Evolutionary conservation across 2,888 invertebrate species (phyloP), one percentile per base, ranked within the genome.

Genomic region (Heteromyza rotundicornis): DNA sequence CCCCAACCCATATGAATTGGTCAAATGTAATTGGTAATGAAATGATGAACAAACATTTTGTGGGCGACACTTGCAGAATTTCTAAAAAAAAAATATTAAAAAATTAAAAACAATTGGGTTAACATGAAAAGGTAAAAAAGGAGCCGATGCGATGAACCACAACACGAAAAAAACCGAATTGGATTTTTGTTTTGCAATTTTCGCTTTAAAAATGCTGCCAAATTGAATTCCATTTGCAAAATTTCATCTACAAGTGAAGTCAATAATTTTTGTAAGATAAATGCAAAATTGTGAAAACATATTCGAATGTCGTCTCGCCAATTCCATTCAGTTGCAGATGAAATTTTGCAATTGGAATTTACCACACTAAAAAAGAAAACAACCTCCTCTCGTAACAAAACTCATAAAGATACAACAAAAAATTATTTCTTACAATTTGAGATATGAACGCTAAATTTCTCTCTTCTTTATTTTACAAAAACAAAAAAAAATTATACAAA

Each of bases 171-270:
- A 35, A 59, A 67, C 67, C 66, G 65, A 78, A 80, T 81, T 81
- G 81, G 82, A 81, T 82, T 82, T 82, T 80, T 81, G 81, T 81
- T 80, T 79, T 80, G 80, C 77, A 81, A 81, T 78, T 78, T 79
- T 81, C 79, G 80, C 79, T 77, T 72, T 65, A 70, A 74, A 74
- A 75, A 47, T n/a, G 2, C 2, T 3, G 3, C 14, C 8, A 49
- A 20, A 32, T 57, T 50, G 2, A 47, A 65, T 62, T 66, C 65
- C 58, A 63, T 57, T 57, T 63, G 58, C 64, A 68, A 66, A 68
- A 68, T 61, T 65, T 66, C 68, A 68, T 62, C 64, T 64, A 61
- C 66, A 68, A 66, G 63, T 64, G 68, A 66, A 64, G 59, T 61
- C 62, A 32, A 5, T 17, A 47, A n/a, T 16, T n/a, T n/a, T n/a